phyloP scores from a whole-genome alignment of 2,888 invertebrate species.

The Torymus auratus region DNA sequence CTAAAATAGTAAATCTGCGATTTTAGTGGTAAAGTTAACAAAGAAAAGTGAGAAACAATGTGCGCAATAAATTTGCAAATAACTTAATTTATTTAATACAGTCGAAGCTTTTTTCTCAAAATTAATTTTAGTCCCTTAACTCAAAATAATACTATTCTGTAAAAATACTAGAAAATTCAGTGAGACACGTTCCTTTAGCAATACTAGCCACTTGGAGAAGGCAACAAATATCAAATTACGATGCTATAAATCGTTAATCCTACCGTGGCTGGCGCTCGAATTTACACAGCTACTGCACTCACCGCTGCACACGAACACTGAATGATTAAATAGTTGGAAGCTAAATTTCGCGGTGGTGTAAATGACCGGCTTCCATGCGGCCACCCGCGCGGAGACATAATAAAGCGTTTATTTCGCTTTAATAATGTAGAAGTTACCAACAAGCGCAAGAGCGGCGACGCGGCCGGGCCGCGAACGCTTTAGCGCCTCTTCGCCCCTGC shows the following conservation, averaged over 20 bases:
- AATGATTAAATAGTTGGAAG: conserved; percentile 54
- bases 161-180: no score
- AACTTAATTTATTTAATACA: no score
- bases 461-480: not conserved
- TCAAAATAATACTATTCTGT: no score
- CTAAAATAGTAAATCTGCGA: no score
- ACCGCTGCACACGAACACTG: not conserved
- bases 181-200: no score
- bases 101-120: no score
- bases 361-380: conserved; percentile 28
- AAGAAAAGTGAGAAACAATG: no score
- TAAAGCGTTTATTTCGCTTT: conserved; percentile 54
- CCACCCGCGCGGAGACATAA: conserved; percentile 33
- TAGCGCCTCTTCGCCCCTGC: not conserved
- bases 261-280: conserved; percentile 13
- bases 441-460: not conserved
- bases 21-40: no score
- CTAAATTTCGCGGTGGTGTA: conserved; percentile 54
- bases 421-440: conserved; percentile 54
- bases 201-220: not conserved
- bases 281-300: conserved; percentile 22
- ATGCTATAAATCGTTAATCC: conserved; percentile 48
- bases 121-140: no score
- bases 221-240: conserved; percentile 35
- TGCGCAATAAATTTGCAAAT: no score